Base-by-base conservation (phyloP, 2,113 vertebrate genomes). In the Nibea albiflora region DNA sequence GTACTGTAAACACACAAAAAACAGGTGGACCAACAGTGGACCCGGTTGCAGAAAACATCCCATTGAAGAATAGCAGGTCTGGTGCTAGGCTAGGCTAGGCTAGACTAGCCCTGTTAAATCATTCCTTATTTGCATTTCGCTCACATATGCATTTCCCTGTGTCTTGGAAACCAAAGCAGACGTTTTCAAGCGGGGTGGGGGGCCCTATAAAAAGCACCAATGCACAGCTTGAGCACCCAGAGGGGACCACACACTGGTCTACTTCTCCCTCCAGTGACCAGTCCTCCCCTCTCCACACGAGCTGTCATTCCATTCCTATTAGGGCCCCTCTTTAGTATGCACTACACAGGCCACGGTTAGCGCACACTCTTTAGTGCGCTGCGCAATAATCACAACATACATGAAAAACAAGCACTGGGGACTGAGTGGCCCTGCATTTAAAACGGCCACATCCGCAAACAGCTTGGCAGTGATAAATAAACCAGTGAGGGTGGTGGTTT, bases 381-480 rank as follows among this genome's bases (percentile, higher is more conserved):
- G 67, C 64, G 82, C 78, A 28, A 86, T 65, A 70, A 89, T 83
- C 73, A 85, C 78, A 81, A 88, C 73, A 77, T 71, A 88, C 63
- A 64, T 52, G 67, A 80, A 42, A 11, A 42, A 66, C 20, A 22
- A 81, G 74, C 71, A 50, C 72, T 17, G 69, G 74, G 70, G 64
- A 63, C 76, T 53, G 68, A 80, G 76, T 46, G 65, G 82, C 84
- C 60, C 81, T 65, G 83, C 68, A 71, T 72, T 69, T 22, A 74
- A 72, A 76, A 88, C 31, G 54, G 85, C 86, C 65, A 54, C 80
- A 54, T 78, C 72, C 22, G 42, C 84, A 85, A 73, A 81, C 82
- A 83, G 74, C 72, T 85, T 88, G 90, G 90, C 91, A 92, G 91
- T 92, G 90, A 90, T 88, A 70, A 81, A 81, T 62, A 85, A 81